phyloP scores from a whole-genome alignment of 2,888 invertebrate species.

The Platycnemis pennipes region DNA sequence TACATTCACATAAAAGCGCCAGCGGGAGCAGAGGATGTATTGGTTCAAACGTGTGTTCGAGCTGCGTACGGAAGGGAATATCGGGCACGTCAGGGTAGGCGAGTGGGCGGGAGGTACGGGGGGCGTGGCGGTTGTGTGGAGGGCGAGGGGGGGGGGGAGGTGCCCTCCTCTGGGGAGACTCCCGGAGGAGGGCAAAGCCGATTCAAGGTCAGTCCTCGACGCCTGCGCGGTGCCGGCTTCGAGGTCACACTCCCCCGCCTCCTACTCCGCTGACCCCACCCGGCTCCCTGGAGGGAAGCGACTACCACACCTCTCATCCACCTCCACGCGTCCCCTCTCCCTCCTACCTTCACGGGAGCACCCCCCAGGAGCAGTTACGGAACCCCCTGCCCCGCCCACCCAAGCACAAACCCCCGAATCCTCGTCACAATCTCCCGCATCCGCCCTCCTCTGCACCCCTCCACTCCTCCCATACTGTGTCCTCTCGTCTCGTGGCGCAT shows the following conservation, averaged over 20 bases:
- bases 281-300: background rate
- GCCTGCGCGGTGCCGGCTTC: slow-evolving; percentile 39
- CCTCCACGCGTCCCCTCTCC: background rate
- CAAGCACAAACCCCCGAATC: background rate
- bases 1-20: too few species aligned
- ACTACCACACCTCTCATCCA: background rate
- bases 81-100: background rate
- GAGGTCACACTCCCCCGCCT: slow-evolving; percentile 35
- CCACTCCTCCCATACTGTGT: background rate
- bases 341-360: background rate
- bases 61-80: too few species aligned
- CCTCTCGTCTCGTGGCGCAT: background rate
- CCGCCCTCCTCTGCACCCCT: background rate
- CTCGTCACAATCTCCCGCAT: background rate
- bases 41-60: too few species aligned
- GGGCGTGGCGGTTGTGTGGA: background rate
- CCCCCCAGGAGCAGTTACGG: background rate
- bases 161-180: background rate
- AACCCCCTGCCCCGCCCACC: background rate
- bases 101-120: background rate
- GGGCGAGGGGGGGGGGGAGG: background rate
- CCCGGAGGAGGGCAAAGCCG: background rate
- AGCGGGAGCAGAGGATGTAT: too few species aligned
- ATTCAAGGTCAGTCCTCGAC: slow-evolving; percentile 60
- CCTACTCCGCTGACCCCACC: background rate